A percentile compares a stretch with the other conserved stretches of the same genome.
phyloP scores from a whole-genome alignment of 2,113 vertebrate species.

The Procapra przewalskii region DNA sequence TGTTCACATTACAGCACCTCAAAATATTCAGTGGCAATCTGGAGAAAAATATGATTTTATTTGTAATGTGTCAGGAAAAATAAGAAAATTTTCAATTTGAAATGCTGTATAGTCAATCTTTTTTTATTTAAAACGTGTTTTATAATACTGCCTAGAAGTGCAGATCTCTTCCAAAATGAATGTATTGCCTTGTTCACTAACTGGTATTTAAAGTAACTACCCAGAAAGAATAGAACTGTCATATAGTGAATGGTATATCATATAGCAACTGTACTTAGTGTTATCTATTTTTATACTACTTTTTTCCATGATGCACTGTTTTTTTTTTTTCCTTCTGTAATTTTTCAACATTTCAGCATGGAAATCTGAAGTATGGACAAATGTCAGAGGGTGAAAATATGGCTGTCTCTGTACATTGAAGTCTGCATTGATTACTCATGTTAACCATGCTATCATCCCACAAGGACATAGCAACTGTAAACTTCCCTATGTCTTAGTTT shows the following conservation, averaged over 20 bases:
- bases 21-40: not conserved
- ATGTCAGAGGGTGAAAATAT: conserved; percentile 64
- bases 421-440: conserved; percentile 67
- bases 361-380: conserved; percentile 57
- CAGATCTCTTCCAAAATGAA: conserved; percentile 62
- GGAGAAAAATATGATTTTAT: not conserved
- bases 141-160: conserved; percentile 34
- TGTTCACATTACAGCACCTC: not conserved
- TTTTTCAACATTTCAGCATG: conserved; percentile 64
- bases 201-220: conserved; percentile 73
- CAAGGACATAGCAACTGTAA: conserved; percentile 52
- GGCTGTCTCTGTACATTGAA: conserved; percentile 56
- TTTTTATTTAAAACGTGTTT: conserved; percentile 12
- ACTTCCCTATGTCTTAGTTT: conserved; percentile 51
- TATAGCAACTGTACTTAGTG: conserved; percentile 66
- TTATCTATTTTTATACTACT: conserved; percentile 54
- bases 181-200: conserved; percentile 61
- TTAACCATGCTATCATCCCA: conserved; percentile 65
- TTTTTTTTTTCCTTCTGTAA: conserved; percentile 54
- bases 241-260: conserved; percentile 59
- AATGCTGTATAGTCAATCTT: not conserved
- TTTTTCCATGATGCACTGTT: conserved; percentile 52
- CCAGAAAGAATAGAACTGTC: conserved; percentile 55
- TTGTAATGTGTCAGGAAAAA: not conserved
- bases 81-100: not conserved